Evolutionary conservation across 1,140 invertebrate genomes (phyloP).

Genomic region (Catajapyx aquilonaris): DNA sequence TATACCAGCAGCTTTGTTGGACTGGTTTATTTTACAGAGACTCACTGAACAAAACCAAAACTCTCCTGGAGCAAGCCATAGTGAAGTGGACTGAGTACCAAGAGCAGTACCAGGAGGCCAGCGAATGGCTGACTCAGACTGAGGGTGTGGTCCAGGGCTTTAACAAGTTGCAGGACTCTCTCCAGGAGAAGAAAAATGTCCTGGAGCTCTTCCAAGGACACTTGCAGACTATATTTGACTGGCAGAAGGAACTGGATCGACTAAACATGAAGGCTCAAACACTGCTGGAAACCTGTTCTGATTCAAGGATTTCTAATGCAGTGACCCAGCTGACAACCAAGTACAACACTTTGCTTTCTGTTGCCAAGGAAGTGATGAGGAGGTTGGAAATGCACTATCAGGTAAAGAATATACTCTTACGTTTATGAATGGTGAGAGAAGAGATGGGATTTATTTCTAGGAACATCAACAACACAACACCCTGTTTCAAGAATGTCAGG

Average conservation of each 20-base stretch:
- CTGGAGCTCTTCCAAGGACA: conserved; percentile 77
- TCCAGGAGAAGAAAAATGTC: conserved; percentile 72
- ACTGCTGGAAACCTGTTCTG: conserved; percentile 73
- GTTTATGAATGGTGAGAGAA: too few relatives aligned
- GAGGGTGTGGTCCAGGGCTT: conserved; percentile 71
- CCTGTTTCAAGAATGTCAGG: conserved; percentile 71
- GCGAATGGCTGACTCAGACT: conserved; percentile 70
- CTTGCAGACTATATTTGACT: conserved; percentile 75
- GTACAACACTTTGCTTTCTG: conserved; percentile 73
- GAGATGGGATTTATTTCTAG: conserved; percentile 21
- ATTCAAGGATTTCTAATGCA: conserved; percentile 79
- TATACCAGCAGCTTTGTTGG: too few relatives aligned
- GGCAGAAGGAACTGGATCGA: conserved; percentile 77
- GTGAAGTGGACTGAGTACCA: conserved; percentile 92
- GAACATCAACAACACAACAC: conserved; percentile 77
- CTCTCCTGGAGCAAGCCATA: conserved; percentile 64
- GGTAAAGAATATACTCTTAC: conserved; percentile 17
- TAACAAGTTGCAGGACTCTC: conserved; percentile 68
- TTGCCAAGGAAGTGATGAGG: conserved; percentile 84
- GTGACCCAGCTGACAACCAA: conserved; percentile 85
- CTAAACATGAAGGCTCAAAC: conserved; percentile 81
- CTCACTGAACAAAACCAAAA: conserved; percentile 53
- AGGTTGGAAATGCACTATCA: conserved; percentile 75
- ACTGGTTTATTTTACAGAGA: conserved; percentile 31
- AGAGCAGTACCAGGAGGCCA: conserved; percentile 72